Conservation (phyloP, 2,888 invertebrate species). For the Philopedon plagiatum region DNA sequence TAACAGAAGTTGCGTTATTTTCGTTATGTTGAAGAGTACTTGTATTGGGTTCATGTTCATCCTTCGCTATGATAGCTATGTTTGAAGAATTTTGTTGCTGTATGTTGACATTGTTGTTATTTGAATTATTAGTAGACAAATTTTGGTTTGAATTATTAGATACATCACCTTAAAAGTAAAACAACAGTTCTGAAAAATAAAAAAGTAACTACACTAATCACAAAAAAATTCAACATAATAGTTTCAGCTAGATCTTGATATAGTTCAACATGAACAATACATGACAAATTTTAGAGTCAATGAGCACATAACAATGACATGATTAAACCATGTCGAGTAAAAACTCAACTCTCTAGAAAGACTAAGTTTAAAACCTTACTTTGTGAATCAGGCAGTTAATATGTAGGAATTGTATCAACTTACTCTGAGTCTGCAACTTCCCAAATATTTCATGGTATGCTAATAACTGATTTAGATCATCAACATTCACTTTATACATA, state of each 20-base stretch:
- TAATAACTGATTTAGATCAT: slow-evolving; percentile 86
- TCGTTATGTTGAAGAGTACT: slow-evolving; percentile 70
- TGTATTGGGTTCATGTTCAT: slow-evolving; percentile 71
- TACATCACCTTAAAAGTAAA: slow-evolving; percentile 49
- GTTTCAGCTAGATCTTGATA: too few relatives aligned
- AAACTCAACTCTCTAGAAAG: too few relatives aligned
- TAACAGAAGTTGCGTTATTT: slow-evolving; percentile 69
- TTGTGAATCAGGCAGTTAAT: too few relatives aligned
- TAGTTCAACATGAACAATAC: too few relatives aligned
- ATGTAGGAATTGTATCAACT: not conserved
- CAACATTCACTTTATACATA: slow-evolving; percentile 83
- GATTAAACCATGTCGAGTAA: too few relatives aligned
- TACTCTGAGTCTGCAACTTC: slow-evolving; percentile 72
- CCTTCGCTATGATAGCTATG: slow-evolving; percentile 65
- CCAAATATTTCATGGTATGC: slow-evolving; percentile 91
- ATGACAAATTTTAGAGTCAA: too few relatives aligned
- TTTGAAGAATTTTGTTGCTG: slow-evolving; percentile 50
- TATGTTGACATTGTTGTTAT: slow-evolving; percentile 48
- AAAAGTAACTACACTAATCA: too few relatives aligned
- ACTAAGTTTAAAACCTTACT: too few relatives aligned
- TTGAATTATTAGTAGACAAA: slow-evolving; percentile 25
- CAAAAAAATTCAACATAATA: too few relatives aligned
- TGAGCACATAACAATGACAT: too few relatives aligned
- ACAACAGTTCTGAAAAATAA: not conserved
- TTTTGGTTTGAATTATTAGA: slow-evolving; percentile 51